Base-by-base conservation (phyloP, 2,888 invertebrate genomes). In the Lithodes maja region DNA sequence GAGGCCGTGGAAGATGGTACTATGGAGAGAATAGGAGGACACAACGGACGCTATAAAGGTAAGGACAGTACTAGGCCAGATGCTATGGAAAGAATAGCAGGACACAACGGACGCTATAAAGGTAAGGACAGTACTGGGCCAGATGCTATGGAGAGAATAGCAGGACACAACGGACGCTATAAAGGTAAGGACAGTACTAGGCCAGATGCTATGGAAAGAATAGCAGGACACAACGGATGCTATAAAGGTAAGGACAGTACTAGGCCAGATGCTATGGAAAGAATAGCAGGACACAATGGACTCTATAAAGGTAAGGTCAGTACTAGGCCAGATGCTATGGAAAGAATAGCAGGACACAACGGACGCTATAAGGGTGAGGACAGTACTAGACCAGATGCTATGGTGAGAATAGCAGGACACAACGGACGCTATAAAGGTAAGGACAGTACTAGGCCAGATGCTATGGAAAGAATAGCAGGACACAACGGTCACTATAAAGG, bases 31-130 rank as follows among this genome's bases (percentile, higher is more conserved):
- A 84, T 87, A n/a, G 92, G 92, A 1, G 92, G 92, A 12, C 83
- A 87, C 85, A 92, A 92, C 85, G 90, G 91, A 9, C 83, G 84
- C 55, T 92, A 91, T 84, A 91, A 90, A 88, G 92, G 91, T 90
- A n/a, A 54, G 85, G 5, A 12, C 9, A 7, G 5, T 61, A 3
- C 3, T 61, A 61, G 5, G 12, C 3, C 12, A 12, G 5, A 7
- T 12, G 12, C 61, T 61, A 61, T 61, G 12, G n/a, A 61, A 61
- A 61, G 61, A 12, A 61, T 61, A 61, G 61, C 5, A 61, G 61
- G 61, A 3, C 61, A 61, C 12, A 61, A 61, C 12, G 61, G 61
- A 7, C 61, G 61, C 61, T 61, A 7, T 61, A 61, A 61, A 61
- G 3, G 61, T 12, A 7, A n/a, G n/a, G n/a, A n/a, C 61, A 61